Percentiles rank a stretch among this genome's conserved stretches.
phyloP scores from a whole-genome alignment of 2,888 invertebrate species.

The Alloscopus bannaensis region DNA sequence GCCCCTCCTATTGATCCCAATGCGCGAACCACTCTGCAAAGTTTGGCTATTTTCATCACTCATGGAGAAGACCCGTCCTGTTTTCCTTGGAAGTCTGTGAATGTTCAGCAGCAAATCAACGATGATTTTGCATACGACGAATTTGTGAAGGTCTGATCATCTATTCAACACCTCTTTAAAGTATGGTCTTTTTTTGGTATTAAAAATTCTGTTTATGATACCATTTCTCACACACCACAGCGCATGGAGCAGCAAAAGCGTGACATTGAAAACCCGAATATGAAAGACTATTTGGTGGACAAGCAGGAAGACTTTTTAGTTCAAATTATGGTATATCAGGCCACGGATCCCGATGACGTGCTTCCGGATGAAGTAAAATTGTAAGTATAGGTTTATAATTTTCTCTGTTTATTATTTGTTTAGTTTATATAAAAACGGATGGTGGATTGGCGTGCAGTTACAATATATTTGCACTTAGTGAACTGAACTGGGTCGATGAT shows the following conservation, averaged over 20 bases:
- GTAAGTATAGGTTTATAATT: no score
- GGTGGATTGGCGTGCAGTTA: no score
- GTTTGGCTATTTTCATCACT: slow-evolving; percentile 59
- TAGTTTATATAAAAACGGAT: no score
- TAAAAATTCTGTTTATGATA: not conserved
- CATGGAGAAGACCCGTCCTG: slow-evolving; percentile 65
- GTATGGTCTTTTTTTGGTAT: not conserved
- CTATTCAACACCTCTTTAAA: not conserved
- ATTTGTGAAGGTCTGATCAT: slow-evolving; percentile 32
- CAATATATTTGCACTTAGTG: no score
- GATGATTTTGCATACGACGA: slow-evolving; percentile 60
- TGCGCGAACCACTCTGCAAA: slow-evolving; percentile 43
- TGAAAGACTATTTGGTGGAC: slow-evolving; percentile 43
- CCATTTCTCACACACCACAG: slow-evolving; percentile 19
- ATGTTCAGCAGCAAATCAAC: slow-evolving; percentile 68
- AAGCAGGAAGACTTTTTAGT: slow-evolving; percentile 55
- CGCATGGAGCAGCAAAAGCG: slow-evolving; percentile 46
- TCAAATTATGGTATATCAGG: slow-evolving; percentile 49
- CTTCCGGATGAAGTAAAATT: slow-evolving; percentile 54
- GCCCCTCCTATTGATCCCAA: slow-evolving; percentile 39
- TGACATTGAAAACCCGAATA: slow-evolving; percentile 26
- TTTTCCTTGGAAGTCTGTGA: slow-evolving; percentile 65
- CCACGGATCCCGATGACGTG: slow-evolving; percentile 52
- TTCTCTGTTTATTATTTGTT: no score
- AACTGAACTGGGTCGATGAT: no score